Evolutionary conservation across 2,797 vertebrate species (phyloP).

Genomic region (Mormyrops attenuatus): DNA sequence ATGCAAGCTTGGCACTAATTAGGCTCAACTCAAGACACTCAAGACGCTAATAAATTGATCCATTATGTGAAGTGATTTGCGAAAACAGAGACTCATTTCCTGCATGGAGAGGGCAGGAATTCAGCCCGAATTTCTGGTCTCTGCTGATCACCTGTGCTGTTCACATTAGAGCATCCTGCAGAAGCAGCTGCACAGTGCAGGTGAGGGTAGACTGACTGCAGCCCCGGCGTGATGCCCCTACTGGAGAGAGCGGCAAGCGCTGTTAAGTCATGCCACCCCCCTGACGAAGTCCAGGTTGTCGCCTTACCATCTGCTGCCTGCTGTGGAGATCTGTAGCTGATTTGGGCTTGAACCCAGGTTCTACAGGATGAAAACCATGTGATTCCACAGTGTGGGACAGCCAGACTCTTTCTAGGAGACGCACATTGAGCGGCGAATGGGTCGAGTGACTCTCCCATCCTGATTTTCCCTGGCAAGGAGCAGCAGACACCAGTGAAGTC

Average conservation of each 20-base stretch:
- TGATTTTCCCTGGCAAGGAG: background rate
- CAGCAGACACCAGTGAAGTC: background rate
- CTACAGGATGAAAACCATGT: background rate
- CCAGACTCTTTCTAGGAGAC: background rate
- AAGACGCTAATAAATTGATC: conserved; percentile 58
- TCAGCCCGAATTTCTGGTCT: conserved; percentile 38
- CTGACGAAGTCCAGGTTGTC: background rate
- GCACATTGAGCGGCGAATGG: background rate
- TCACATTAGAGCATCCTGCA: background rate
- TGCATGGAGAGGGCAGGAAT: conserved; percentile 42
- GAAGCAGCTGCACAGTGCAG: background rate
- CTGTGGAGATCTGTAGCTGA: background rate
- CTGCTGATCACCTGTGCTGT: background rate
- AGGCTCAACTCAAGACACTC: conserved; percentile 50
- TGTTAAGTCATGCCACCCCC: background rate
- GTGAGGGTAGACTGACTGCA: background rate
- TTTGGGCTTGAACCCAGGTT: background rate
- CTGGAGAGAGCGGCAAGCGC: background rate
- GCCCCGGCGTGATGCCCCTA: background rate
- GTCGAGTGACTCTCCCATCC: background rate
- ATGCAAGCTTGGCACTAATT: conserved; percentile 47
- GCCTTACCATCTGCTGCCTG: conserved; percentile 23
- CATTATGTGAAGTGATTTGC: conserved; percentile 58
- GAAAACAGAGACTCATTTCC: conserved; percentile 54
- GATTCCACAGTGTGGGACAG: background rate